Conservation (phyloP, 2,113 vertebrate species). For the Pogona vitticeps region DNA sequence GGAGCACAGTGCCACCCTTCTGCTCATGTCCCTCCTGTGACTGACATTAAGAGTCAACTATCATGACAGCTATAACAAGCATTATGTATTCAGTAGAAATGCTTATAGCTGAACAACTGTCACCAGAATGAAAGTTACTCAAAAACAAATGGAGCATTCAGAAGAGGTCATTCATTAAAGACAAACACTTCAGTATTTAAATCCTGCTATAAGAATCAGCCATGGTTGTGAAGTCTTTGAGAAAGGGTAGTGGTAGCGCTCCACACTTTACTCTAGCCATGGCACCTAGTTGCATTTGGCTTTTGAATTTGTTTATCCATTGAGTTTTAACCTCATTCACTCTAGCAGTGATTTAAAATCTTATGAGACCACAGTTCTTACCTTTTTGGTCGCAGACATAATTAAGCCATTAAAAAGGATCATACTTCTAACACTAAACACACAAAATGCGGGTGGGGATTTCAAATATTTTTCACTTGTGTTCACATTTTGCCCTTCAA, state of each 20-base stretch:
- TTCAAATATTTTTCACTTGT: constrained; percentile 32
- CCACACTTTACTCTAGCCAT: neutral
- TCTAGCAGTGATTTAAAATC: constrained; percentile 2
- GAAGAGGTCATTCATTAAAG: neutral
- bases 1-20: too few relatives aligned
- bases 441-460: neutral
- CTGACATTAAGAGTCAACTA: too few relatives aligned
- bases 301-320: neutral
- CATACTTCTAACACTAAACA: neutral
- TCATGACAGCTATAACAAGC: too few relatives aligned
- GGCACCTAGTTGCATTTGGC: neutral
- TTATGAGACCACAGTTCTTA: neutral
- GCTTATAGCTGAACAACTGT: neutral
- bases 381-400: neutral
- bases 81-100: too few relatives aligned
- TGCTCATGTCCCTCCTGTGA: too few relatives aligned
- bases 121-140: neutral
- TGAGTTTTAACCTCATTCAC: neutral
- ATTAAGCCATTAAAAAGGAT: constrained; percentile 19
- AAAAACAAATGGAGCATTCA: neutral
- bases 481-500: constrained; percentile 17
- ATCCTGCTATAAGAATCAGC: neutral
- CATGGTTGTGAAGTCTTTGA: neutral
- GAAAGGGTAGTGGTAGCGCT: neutral
- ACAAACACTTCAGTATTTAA: neutral